phyloP scores from a whole-genome alignment of 2,888 invertebrate species.

The Calliphora vomitoria region DNA sequence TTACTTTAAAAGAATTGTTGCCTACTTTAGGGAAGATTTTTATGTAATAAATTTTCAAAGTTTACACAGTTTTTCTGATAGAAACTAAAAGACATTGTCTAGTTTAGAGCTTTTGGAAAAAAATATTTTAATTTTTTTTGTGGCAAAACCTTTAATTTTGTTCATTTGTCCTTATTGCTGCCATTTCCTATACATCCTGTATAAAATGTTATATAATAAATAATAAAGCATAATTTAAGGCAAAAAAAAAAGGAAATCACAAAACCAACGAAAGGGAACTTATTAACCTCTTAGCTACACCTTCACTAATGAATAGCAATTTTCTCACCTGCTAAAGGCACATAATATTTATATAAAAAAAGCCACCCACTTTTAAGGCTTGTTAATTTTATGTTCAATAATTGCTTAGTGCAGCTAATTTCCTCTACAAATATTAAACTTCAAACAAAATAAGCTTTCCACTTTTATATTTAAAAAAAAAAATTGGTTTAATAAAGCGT shows the following conservation, averaged over 20 bases:
- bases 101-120: too few relatives aligned
- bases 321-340: constrained; percentile 25
- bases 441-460: too few relatives aligned
- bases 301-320: not conserved
- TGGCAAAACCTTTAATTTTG: too few relatives aligned
- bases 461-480: not conserved
- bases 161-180: too few relatives aligned
- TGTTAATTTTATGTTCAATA: not conserved
- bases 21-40: too few relatives aligned
- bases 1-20: too few relatives aligned
- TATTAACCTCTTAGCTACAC: not conserved
- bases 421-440: not conserved
- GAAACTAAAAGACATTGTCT: too few relatives aligned
- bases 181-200: too few relatives aligned
- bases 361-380: not conserved
- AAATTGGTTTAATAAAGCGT: constrained; percentile 7
- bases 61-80: too few relatives aligned
- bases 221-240: not conserved
- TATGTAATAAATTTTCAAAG: too few relatives aligned
- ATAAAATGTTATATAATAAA: not conserved
- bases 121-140: too few relatives aligned
- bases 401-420: constrained; percentile 2
- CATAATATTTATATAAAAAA: constrained; percentile 16
- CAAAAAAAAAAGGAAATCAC: not conserved
- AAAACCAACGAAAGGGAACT: not conserved